Evolutionary conservation across 2,797 vertebrate genomes (phyloP).

Genomic region (Melanotaenia maccullochi): DNA sequence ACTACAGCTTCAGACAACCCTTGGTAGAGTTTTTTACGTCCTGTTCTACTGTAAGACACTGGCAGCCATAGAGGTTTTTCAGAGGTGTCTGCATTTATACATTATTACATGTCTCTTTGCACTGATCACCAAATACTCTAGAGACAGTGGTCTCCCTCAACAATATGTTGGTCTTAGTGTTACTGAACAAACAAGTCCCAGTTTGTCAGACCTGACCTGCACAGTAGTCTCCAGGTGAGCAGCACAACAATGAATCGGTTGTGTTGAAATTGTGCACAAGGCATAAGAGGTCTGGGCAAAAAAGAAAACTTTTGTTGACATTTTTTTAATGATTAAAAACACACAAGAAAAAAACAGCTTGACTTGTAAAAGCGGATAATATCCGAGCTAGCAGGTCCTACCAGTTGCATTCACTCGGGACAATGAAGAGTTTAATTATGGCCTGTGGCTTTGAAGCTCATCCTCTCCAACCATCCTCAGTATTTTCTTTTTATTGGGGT

Average conservation of each 20-base stretch:
- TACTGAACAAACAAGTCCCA: slow-evolving; percentile 63
- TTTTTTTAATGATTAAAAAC: not conserved
- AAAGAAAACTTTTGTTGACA: not conserved
- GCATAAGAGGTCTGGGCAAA: not conserved
- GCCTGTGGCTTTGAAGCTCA: slow-evolving; percentile 17
- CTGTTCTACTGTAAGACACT: slow-evolving; percentile 41
- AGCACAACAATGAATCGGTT: slow-evolving; percentile 24
- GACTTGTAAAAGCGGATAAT: slow-evolving; percentile 11
- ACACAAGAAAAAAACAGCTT: not conserved
- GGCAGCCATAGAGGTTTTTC: slow-evolving; percentile 27
- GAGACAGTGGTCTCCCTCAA: slow-evolving; percentile 69
- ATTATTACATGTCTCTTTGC: slow-evolving; percentile 38
- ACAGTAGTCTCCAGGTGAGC: slow-evolving; percentile 38
- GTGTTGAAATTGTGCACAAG: slow-evolving; percentile 19
- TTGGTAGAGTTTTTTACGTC: slow-evolving; percentile 64
- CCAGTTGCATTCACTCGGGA: slow-evolving; percentile 11
- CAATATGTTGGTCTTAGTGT: slow-evolving; percentile 51
- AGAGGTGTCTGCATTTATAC: slow-evolving; percentile 26
- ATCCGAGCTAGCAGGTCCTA: not conserved
- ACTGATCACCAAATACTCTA: slow-evolving; percentile 34
- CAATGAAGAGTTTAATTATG: slow-evolving; percentile 18
- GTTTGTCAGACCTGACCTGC: slow-evolving; percentile 67
- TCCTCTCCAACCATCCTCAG: slow-evolving; percentile 10
- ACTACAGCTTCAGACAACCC: slow-evolving; percentile 59
- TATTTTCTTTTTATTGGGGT: slow-evolving; percentile 33